Evolutionary conservation across 2,888 invertebrate species (phyloP).

Genomic region (Dasysyrphus tricinctus): DNA sequence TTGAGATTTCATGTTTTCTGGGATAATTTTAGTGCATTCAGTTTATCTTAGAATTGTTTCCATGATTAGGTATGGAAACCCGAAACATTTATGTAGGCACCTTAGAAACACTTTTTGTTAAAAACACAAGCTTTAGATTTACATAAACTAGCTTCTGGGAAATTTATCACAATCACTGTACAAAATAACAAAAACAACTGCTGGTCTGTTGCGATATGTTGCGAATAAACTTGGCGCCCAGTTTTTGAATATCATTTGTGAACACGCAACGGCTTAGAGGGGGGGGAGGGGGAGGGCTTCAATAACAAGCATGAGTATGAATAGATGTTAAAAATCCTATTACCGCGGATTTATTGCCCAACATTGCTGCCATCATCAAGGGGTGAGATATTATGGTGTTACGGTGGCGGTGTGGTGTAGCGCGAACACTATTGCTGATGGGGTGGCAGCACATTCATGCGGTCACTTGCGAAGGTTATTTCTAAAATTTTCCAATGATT

Average conservation of each 20-base stretch:
- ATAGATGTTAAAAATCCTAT: constrained; percentile 73
- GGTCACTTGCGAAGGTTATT: constrained; percentile 74
- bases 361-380: constrained; percentile 34
- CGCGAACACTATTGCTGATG: constrained; percentile 22
- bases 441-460: constrained; percentile 63
- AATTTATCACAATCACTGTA: constrained; percentile 48
- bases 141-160: not conserved
- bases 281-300: constrained; percentile 6
- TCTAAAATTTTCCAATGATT: constrained; percentile 76
- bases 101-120: too few species aligned
- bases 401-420: not conserved
- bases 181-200: not conserved
- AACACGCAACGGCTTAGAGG: constrained; percentile 61
- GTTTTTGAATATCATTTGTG: constrained; percentile 67
- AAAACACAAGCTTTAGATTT: not conserved
- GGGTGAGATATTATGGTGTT: constrained; percentile 20
- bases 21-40: too few species aligned
- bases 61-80: too few species aligned
- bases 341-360: constrained; percentile 75
- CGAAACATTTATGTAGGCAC: too few species aligned
- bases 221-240: constrained; percentile 43
- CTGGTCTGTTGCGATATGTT: not conserved
- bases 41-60: too few species aligned
- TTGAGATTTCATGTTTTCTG: too few species aligned
- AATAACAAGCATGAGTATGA: constrained; percentile 49